These are phyloP conservation scores for Phengaris alcon DNA, from an alignment of 2,888 invertebrate species.

Conservation along the genomic window DNA sequence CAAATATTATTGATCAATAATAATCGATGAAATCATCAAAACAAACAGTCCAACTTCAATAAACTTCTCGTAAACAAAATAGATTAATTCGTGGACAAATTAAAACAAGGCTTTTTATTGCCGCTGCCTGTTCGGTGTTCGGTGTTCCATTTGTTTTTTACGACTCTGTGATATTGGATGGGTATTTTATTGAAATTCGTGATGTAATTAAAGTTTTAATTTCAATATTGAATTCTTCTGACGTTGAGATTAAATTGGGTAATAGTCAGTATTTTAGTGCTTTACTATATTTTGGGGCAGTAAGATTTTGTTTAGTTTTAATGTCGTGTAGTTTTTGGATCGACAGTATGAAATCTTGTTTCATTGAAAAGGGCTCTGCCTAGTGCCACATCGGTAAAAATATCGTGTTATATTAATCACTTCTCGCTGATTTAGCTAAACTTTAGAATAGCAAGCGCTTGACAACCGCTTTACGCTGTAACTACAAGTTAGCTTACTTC, in stretches of 20 bases:
- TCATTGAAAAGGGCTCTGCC: too few relatives aligned
- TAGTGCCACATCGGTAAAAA: too few relatives aligned
- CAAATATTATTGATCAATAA: not conserved
- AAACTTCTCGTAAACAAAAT: conserved; percentile 23
- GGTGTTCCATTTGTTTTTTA: conserved; percentile 10
- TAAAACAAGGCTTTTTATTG: conserved; percentile 17
- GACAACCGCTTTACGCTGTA: too few relatives aligned
- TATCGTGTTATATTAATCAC: too few relatives aligned
- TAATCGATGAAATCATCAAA: not conserved
- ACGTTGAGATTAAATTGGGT: not conserved
- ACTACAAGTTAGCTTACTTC: too few relatives aligned
- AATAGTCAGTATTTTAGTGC: too few relatives aligned
- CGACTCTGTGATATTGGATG: conserved; percentile 14
- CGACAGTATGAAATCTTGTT: too few relatives aligned
- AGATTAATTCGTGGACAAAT: conserved; percentile 22
- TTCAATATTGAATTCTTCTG: not conserved
- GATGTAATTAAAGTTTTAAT: conserved; percentile 13
- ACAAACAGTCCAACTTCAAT: not conserved
- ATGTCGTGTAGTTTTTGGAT: too few relatives aligned
- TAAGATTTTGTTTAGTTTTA: not conserved
- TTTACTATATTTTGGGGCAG: not conserved
- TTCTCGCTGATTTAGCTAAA: too few relatives aligned
- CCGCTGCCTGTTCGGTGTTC: not conserved
- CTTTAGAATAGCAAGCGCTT: too few relatives aligned
- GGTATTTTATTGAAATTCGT: conserved; percentile 18